Percentiles rank a stretch among this genome's conserved stretches.
Evolutionary conservation across 2,113 vertebrate species (phyloP).

Genomic region (Lipophrys pholis): DNA sequence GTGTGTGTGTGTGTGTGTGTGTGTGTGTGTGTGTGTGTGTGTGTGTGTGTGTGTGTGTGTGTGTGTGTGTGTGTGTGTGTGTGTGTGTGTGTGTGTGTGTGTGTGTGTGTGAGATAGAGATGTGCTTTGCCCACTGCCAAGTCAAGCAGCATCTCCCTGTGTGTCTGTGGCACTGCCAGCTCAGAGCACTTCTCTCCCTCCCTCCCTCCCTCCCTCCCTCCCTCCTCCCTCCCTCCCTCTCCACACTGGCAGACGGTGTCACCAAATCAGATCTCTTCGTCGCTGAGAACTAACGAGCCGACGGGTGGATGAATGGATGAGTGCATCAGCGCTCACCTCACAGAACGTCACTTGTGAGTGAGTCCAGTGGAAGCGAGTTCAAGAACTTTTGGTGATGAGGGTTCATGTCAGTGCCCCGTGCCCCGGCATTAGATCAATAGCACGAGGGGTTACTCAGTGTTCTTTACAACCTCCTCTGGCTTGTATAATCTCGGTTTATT

Average conservation of each 20-base stretch:
- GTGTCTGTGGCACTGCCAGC: slow-evolving; percentile 52
- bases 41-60: no score
- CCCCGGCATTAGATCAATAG: slow-evolving; percentile 2
- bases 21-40: background rate
- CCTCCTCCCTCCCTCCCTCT: background rate
- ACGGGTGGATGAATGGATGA: slow-evolving; percentile 30
- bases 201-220: background rate
- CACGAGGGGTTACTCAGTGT: background rate
- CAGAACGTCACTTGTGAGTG: background rate
- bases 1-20: no score
- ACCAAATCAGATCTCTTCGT: slow-evolving; percentile 35
- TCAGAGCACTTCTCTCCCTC: background rate
- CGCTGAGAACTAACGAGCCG: slow-evolving; percentile 14
- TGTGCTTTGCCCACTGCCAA: slow-evolving; percentile 46
- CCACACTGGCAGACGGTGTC: slow-evolving; percentile 30
- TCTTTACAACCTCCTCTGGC: background rate
- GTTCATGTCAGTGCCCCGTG: slow-evolving; percentile 9
- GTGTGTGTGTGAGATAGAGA: slow-evolving; percentile 32
- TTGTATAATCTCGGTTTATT: background rate
- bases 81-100: no score
- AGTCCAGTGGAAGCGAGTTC: background rate
- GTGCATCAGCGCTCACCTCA: background rate
- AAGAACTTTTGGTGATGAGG: background rate
- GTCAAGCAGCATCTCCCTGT: slow-evolving; percentile 37
- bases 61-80: slow-evolving; percentile 27